Conservation (phyloP, 1,140 invertebrate genomes). For the Globodera rostochiensis region DNA sequence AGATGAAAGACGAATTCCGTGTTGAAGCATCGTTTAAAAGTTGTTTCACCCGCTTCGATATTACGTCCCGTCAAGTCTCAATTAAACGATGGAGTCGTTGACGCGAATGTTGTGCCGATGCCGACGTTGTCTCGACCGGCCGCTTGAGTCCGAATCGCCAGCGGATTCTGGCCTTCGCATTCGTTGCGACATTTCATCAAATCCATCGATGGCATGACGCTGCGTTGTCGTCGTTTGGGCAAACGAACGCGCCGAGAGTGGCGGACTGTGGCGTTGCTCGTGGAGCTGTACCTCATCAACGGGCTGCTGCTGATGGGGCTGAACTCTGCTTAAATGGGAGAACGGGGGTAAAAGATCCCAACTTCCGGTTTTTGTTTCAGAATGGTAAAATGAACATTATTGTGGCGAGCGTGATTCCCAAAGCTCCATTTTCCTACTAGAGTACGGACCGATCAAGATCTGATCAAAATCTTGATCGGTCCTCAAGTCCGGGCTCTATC, state of each 20-base stretch:
- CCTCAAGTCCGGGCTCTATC: no score
- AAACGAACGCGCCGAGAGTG: background rate
- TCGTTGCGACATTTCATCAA: background rate
- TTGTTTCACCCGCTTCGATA: no score
- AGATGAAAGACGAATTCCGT: no score
- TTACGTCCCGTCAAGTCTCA: background rate
- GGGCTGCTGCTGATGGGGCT: background rate
- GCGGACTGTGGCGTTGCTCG: slow-evolving; percentile 1
- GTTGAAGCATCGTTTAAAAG: no score
- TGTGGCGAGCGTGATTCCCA: no score
- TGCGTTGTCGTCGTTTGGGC: background rate
- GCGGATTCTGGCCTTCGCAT: background rate
- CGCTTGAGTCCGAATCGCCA: background rate
- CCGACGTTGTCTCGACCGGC: background rate
- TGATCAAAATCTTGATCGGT: background rate
- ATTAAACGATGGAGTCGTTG: slow-evolving; percentile 12
- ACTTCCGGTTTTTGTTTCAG: no score
- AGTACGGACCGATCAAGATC: no score
- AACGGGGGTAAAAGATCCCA: background rate
- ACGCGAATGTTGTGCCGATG: slow-evolving; percentile 6
- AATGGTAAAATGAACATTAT: no score
- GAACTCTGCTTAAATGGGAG: background rate
- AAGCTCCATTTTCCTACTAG: no score
- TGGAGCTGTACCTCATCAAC: background rate
- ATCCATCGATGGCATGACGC: background rate